Percentiles rank a stretch among this genome's conserved stretches.
phyloP scores from a whole-genome alignment of 2,113 vertebrate genomes.

The Mastomys coucha region DNA sequence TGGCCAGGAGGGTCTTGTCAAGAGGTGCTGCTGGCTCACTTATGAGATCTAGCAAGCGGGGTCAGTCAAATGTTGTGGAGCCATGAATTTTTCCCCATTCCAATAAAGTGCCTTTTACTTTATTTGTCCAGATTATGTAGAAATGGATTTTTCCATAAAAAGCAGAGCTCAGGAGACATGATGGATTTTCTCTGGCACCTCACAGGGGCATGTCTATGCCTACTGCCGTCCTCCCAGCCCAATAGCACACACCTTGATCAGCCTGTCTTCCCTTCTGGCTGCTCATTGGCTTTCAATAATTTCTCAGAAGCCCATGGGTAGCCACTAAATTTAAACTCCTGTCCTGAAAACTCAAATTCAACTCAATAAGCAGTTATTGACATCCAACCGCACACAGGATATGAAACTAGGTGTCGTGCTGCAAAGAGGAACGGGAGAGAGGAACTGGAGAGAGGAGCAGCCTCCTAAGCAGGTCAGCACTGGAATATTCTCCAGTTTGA shows the following conservation, averaged over 20 bases:
- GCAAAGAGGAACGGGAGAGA: not conserved
- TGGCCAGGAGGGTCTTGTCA: not conserved
- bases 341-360: slow-evolving; percentile 49
- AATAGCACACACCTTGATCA: fast-evolving
- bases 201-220: not conserved
- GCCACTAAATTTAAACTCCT: slow-evolving; percentile 67
- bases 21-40: not conserved
- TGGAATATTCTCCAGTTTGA: not conserved
- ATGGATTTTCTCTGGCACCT: slow-evolving; percentile 58
- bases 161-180: slow-evolving; percentile 40
- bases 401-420: not conserved
- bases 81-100: slow-evolving; percentile 68
- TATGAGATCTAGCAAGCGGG: not conserved
- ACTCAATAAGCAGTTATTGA: slow-evolving; percentile 41
- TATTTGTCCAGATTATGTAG: slow-evolving; percentile 76
- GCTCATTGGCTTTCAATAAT: slow-evolving; percentile 7
- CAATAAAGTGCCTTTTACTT: slow-evolving; percentile 78
- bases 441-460: not conserved
- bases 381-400: not conserved
- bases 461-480: fast-evolving
- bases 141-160: slow-evolving; percentile 79
- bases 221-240: fast-evolving
- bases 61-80: not conserved
- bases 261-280: not conserved
- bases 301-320: slow-evolving; percentile 43